phyloP scores from a whole-genome alignment of 2,797 vertebrate genomes.

The Hylomyscus alleni region DNA sequence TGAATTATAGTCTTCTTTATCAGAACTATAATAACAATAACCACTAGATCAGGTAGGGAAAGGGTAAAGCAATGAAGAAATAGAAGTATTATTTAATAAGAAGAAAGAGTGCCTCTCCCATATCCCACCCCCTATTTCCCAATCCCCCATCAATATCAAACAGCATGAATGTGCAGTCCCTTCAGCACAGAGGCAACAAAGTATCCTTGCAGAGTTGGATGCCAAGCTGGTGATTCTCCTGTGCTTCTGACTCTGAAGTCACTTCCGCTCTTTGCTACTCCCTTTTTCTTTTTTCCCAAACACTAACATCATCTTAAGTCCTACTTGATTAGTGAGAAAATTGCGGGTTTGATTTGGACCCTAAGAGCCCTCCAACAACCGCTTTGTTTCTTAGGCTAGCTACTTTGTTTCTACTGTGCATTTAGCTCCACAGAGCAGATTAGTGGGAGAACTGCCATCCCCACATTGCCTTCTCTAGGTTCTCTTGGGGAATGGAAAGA shows the following conservation, averaged over 20 bases:
- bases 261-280: constrained; percentile 16
- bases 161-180: neutral
- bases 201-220: rapidly evolving
- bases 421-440: constrained; percentile 62
- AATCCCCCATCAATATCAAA: neutral
- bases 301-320: constrained; percentile 46
- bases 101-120: neutral
- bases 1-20: neutral
- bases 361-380: constrained; percentile 52
- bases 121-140: neutral
- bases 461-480: neutral
- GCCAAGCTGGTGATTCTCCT: neutral
- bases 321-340: constrained; percentile 45
- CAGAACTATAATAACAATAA: neutral
- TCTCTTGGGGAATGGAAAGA: constrained; percentile 32
- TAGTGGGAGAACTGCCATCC: constrained; percentile 6
- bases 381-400: neutral
- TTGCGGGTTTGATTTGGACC: constrained; percentile 19
- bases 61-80: neutral
- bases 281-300: neutral
- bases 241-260: neutral
- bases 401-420: constrained; percentile 50
- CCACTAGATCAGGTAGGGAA: neutral
- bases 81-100: neutral
- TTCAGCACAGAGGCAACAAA: neutral